phyloP scores from a whole-genome alignment of 2,888 invertebrate species.

The Amblyteles armatorius region DNA sequence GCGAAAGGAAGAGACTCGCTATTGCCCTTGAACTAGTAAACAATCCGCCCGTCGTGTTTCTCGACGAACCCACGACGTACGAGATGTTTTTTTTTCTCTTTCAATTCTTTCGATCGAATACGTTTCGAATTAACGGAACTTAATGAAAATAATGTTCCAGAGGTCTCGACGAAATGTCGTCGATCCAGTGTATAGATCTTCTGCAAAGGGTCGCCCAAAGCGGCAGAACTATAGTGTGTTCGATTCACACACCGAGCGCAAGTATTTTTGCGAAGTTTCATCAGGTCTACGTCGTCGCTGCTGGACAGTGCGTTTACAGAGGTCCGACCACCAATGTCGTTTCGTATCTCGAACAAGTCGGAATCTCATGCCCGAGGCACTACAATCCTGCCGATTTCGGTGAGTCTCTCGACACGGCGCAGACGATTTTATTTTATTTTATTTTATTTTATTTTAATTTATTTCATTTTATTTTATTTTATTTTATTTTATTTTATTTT shows the following conservation, averaged over 20 bases:
- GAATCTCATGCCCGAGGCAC: slow-evolving; percentile 94
- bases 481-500: background rate
- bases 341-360: slow-evolving; percentile 91
- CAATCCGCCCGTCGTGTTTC: slow-evolving; percentile 97
- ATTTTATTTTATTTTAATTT: background rate
- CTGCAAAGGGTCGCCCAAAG: slow-evolving; percentile 92
- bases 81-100: slow-evolving; percentile 71
- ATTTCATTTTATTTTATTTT: background rate
- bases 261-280: slow-evolving; percentile 96
- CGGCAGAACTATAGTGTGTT: slow-evolving; percentile 96
- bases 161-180: slow-evolving; percentile 96
- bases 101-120: slow-evolving; percentile 7
- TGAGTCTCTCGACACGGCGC: slow-evolving; percentile 85
- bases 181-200: slow-evolving; percentile 94
- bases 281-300: slow-evolving; percentile 95
- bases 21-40: slow-evolving; percentile 97
- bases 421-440: slow-evolving; percentile 5
- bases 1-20: slow-evolving; percentile 96
- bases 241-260: slow-evolving; percentile 98
- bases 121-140: slow-evolving; percentile 7
- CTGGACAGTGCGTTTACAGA: slow-evolving; percentile 96
- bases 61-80: slow-evolving; percentile 99
- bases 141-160: slow-evolving; percentile 84
- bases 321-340: slow-evolving; percentile 92
- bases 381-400: slow-evolving; percentile 99